Evolutionary conservation across 2,888 invertebrate genomes (phyloP), one percentile per base, ranked within the genome.

Genomic region (Ischnus inquisitorius): DNA sequence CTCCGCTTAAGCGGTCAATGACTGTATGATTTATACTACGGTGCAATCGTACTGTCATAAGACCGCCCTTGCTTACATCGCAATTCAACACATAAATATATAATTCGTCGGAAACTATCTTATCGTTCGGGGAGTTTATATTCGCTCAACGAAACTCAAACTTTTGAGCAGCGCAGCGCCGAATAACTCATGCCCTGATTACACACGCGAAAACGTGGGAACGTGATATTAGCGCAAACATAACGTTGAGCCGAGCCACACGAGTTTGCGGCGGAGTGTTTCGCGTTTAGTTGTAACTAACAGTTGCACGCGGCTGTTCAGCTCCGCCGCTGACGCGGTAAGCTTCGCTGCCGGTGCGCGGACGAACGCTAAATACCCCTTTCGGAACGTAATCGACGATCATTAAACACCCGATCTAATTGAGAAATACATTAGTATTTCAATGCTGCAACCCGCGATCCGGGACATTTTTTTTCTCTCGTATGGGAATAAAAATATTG

Each of bases 361-460:
- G 41, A 67, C 76, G 62, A 71, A 46, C 48, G 72, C 43, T 67
- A 60, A 79, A 76, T 83, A 67, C 71, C 60, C 65, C 79, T 71
- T 74, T 80, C 72, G 39, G 25, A 74, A 77, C 25, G 76, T 62
- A 77, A 83, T 83, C 80, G 72, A 10, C 77, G 77, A 77, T 83
- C 76, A 77, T 83, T 83, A 83, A 80, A 83, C 80, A 77, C 83
- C 80, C 72, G 68, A 48, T 67, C 67, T 83, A 83, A 83, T 83
- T 83, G 80, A 80, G 72, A 80, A 77, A 80, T 80, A 77, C 80
- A 25, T 46, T 67, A 72, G 71, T 65, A 72, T 79, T 79, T 79
- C 76, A 79, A 75, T 83, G 72, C 41, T 65, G 71, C 51, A 39
- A 25, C 28, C 8, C 64, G 48, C 25, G 16, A 68, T 74, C 51